Conservation (phyloP, 2,797 vertebrate genomes). For the Eulemur albifrons region DNA sequence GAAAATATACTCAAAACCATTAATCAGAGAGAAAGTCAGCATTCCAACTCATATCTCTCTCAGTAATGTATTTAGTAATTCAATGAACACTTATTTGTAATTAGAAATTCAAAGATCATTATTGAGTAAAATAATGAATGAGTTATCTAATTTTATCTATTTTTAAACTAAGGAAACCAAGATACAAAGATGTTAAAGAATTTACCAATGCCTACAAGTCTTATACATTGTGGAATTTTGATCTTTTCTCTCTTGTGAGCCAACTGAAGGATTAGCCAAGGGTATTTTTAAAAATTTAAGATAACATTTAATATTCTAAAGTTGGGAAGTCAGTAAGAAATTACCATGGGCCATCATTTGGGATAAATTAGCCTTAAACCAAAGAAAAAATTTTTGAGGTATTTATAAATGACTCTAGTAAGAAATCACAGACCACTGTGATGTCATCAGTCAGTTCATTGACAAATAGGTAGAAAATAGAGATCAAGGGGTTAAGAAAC, state of each 20-base stretch:
- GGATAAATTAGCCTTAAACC: neutral
- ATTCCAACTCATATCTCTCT: neutral
- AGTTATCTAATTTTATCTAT: neutral
- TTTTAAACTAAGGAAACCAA: slow-evolving; percentile 20
- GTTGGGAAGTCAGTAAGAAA: neutral
- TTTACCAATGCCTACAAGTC: neutral
- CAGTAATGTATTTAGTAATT: neutral
- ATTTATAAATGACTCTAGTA: neutral
- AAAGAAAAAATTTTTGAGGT: neutral
- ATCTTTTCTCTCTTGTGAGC: neutral
- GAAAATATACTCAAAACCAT: neutral
- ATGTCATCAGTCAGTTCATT: neutral
- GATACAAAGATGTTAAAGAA: neutral
- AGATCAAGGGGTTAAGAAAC: neutral
- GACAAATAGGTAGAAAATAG: neutral
- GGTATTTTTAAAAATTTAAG: neutral
- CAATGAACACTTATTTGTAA: neutral
- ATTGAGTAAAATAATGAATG: neutral
- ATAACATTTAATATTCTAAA: neutral
- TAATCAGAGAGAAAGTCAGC: neutral
- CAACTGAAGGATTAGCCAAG: neutral
- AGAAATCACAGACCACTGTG: neutral
- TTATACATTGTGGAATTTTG: neutral
- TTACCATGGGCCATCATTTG: neutral
- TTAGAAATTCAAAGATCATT: neutral